phyloP scores from a whole-genome alignment of 2,113 vertebrate genomes.

The Nesospiza acunhae region DNA sequence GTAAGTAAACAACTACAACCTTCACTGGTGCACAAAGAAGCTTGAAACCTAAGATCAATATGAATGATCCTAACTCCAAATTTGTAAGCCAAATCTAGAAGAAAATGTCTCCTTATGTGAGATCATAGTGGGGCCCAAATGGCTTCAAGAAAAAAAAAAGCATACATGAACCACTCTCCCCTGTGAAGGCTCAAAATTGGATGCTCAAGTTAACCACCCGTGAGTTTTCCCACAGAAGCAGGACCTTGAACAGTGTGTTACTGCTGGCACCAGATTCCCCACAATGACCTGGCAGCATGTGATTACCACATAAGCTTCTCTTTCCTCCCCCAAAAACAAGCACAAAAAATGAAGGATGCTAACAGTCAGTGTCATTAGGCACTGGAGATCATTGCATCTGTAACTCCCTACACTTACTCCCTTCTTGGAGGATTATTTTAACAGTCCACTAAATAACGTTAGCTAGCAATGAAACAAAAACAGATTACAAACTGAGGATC shows the following conservation, averaged over 20 bases:
- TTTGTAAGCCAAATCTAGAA: background rate
- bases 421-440: background rate
- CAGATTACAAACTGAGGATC: background rate
- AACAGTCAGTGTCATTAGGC: background rate
- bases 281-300: background rate
- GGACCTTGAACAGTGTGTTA: background rate
- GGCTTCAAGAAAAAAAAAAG: background rate
- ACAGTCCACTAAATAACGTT: background rate
- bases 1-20: background rate
- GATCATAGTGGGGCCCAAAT: background rate
- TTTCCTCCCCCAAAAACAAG: background rate
- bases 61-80: background rate
- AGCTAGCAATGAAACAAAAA: background rate
- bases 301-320: background rate
- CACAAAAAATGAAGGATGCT: background rate
- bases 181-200: background rate
- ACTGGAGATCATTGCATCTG: background rate
- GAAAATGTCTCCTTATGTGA: background rate
- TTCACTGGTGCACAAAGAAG: background rate
- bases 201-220: background rate
- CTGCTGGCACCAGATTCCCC: background rate
- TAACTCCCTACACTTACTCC: background rate
- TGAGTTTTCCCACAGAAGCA: background rate
- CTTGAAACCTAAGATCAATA: background rate
- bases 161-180: accelerated